These are phyloP conservation scores for Girardinus metallicus DNA, from an alignment of 2,797 vertebrate genomes.

Conservation along the genomic window DNA sequence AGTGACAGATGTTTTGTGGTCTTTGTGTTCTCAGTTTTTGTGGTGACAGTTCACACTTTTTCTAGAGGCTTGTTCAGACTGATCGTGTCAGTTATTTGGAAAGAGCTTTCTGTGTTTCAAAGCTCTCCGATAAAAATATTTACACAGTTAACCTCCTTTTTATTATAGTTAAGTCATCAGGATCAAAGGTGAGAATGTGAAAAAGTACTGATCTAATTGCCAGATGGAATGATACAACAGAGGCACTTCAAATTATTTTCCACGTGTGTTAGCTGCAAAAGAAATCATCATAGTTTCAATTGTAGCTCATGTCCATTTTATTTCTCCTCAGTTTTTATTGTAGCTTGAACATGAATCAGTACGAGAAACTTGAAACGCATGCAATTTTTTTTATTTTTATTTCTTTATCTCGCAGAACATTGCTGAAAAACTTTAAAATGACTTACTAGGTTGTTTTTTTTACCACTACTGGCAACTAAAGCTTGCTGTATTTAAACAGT, in stretches of 20 bases:
- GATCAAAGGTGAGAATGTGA: not conserved
- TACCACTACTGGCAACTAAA: not conserved
- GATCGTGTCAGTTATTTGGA: not conserved
- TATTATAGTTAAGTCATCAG: not conserved
- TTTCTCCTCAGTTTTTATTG: not conserved
- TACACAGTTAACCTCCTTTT: not conserved
- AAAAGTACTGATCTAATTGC: not conserved
- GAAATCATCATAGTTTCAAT: not conserved
- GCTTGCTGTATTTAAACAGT: not conserved
- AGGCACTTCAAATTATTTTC: not conserved
- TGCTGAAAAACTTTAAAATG: not conserved
- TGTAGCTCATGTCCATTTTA: not conserved
- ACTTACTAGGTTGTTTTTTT: not conserved
- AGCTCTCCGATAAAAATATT: not conserved
- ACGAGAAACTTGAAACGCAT: not conserved
- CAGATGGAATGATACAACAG: not conserved
- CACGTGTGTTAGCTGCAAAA: not conserved
- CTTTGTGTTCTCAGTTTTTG: not conserved
- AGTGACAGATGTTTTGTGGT: slow-evolving; percentile 1
- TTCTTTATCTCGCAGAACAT: not conserved
- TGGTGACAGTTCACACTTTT: not conserved
- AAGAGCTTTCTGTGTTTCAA: not conserved
- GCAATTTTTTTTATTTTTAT: no score
- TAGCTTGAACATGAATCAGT: not conserved
- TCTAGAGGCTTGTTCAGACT: not conserved